phyloP scores from a whole-genome alignment of 2,113 vertebrate genomes.

The Mirounga angustirostris region DNA sequence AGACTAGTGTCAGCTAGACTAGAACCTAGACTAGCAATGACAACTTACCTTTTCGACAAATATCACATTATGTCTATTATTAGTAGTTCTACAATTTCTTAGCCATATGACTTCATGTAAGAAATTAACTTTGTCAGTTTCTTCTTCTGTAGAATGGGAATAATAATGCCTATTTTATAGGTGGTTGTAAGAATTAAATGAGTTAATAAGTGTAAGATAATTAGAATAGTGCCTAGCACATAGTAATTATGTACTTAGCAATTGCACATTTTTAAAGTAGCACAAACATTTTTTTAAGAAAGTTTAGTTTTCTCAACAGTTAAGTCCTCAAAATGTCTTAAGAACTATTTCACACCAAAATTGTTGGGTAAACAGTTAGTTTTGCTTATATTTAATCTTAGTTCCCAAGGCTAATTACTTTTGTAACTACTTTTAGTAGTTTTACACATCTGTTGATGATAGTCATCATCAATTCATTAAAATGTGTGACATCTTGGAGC shows the following conservation, averaged over 20 bases:
- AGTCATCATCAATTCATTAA: conserved; percentile 1
- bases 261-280: neutral
- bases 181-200: neutral
- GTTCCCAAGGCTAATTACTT: neutral
- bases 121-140: neutral
- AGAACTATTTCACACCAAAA: neutral
- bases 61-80: neutral
- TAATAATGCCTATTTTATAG: neutral
- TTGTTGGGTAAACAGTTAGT: neutral
- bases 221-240: neutral
- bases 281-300: neutral
- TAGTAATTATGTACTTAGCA: neutral
- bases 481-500: conserved; percentile 32
- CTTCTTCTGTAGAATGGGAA: neutral
- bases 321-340: neutral
- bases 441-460: neutral
- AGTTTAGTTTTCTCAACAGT: neutral
- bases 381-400: conserved; percentile 4
- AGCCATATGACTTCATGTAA: neutral
- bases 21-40: neutral
- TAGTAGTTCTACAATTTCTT: neutral
- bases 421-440: conserved; percentile 10
- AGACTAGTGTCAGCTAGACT: neutral
- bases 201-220: neutral
- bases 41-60: neutral